Conservation (phyloP, 2,797 vertebrate genomes). For the Sciurus carolinensis region DNA sequence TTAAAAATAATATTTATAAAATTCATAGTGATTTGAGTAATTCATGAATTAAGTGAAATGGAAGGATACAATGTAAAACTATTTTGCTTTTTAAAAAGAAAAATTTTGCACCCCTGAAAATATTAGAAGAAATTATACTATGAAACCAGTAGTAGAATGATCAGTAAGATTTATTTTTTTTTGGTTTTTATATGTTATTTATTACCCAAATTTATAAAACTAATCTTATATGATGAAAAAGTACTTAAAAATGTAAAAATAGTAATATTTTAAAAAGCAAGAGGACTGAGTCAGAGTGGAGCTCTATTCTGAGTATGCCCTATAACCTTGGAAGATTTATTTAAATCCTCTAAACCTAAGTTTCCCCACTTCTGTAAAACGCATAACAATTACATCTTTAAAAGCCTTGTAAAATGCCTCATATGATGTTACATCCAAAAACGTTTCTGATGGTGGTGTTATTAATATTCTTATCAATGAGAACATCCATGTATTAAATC, state of each 20-base stretch:
- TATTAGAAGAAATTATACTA: neutral
- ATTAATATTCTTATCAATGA: neutral
- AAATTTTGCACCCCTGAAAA: neutral
- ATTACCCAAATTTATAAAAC: slow-evolving; percentile 5
- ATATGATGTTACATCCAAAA: fast-evolving
- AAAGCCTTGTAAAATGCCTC: neutral
- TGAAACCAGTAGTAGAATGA: slow-evolving; percentile 13
- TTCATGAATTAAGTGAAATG: slow-evolving; percentile 11
- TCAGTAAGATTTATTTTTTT: slow-evolving; percentile 32
- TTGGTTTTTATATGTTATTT: neutral
- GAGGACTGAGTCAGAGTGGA: neutral
- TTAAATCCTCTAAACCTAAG: neutral
- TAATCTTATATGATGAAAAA: neutral
- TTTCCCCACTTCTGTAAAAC: neutral
- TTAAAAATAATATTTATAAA: neutral
- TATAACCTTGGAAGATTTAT: neutral
- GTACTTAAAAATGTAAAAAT: neutral
- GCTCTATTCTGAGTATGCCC: neutral
- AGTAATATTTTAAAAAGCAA: neutral
- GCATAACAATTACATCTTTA: neutral
- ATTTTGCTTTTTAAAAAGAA: neutral
- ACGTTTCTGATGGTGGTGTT: neutral
- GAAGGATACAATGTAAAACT: neutral
- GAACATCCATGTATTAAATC: neutral
- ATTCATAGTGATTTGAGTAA: neutral